A percentile compares a stretch with the other conserved stretches of the same genome.
These are phyloP conservation scores for Tipula lateralis DNA, from an alignment of 2,888 invertebrate species.

Conservation along the genomic window DNA sequence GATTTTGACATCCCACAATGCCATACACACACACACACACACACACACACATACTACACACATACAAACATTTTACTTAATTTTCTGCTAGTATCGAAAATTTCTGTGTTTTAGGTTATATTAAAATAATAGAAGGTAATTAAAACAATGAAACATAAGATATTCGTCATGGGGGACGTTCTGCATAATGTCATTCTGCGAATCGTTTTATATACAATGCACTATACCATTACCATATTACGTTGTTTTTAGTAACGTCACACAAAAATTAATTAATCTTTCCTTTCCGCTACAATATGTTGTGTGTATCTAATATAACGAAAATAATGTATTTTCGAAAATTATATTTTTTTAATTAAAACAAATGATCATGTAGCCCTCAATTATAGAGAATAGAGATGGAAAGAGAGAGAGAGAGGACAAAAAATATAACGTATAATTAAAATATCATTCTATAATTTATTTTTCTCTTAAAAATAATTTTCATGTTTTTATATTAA, in stretches of 20 bases:
- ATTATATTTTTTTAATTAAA: background rate
- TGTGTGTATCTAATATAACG: too few species aligned
- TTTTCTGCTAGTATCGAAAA: background rate
- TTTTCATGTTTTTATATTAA: background rate
- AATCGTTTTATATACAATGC: background rate
- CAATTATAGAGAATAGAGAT: background rate
- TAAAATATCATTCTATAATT: background rate
- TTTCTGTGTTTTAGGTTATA: background rate
- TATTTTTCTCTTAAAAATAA: background rate
- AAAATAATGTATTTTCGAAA: background rate
- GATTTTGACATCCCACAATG: background rate
- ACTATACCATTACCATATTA: background rate
- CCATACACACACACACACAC: background rate
- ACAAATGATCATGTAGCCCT: conserved; percentile 2
- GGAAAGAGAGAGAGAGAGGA: background rate
- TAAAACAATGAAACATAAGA: background rate
- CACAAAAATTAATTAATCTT: conserved; percentile 15
- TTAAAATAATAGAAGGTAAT: conserved; percentile 11
- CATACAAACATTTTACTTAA: too few species aligned
- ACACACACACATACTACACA: too few species aligned
- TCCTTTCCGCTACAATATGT: background rate
- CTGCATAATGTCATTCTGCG: background rate
- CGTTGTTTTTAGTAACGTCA: background rate
- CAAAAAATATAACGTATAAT: background rate
- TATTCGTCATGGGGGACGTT: background rate